These are phyloP conservation scores for Drosophila eohydei DNA, from an alignment of 2,888 invertebrate genomes.

Conservation along the genomic window DNA sequence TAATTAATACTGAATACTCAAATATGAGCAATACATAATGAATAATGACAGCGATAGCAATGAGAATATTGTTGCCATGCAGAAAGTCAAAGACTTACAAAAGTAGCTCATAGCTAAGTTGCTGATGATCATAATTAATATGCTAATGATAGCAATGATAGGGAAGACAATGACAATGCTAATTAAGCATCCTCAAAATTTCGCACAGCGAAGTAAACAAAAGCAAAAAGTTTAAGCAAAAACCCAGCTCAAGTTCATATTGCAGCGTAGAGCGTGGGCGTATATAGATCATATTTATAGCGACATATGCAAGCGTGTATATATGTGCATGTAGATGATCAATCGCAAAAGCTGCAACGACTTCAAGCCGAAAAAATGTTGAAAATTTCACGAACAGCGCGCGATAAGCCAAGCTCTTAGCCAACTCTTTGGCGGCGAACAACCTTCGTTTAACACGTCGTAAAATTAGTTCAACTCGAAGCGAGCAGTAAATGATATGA, in stretches of 20 bases:
- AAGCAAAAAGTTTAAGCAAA: background rate
- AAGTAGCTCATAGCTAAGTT: background rate
- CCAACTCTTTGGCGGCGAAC: background rate
- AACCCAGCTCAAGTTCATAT: background rate
- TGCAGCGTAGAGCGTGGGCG: background rate
- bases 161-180: slow-evolving; percentile 7
- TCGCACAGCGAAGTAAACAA: background rate
- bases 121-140: background rate
- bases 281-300: background rate
- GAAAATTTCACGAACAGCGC: slow-evolving; percentile 27
- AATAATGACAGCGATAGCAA: background rate
- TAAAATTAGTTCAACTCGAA: background rate
- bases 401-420: slow-evolving; percentile 36
- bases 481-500: background rate
- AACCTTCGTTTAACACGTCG: slow-evolving; percentile 51
- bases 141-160: background rate
- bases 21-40: background rate
- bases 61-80: slow-evolving; percentile 2
- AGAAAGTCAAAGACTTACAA: background rate
- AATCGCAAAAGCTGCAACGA: background rate
- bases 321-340: slow-evolving; percentile 5
- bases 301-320: background rate
- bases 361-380: slow-evolving; percentile 10
- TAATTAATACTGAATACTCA: background rate
- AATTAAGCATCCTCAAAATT: background rate